These are phyloP conservation scores for Drosophila micromelanica DNA, from an alignment of 1,140 invertebrate species.

Conservation along the genomic window DNA sequence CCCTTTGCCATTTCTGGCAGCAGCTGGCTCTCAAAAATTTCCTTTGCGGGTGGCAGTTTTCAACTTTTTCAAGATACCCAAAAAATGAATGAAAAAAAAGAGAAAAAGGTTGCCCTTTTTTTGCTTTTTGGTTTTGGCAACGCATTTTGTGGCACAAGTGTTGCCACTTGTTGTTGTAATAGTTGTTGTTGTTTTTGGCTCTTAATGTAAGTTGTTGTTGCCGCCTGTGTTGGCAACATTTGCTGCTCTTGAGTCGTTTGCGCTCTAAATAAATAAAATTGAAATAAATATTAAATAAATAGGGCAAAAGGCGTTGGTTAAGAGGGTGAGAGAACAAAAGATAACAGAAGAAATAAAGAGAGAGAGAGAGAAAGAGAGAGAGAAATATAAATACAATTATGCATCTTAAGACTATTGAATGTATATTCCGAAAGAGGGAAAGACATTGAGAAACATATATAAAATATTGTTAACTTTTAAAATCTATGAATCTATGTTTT, in stretches of 20 bases:
- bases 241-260: conserved; percentile 10
- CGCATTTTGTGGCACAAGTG: conserved; percentile 39
- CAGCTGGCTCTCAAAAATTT: conserved; percentile 46
- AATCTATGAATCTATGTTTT: too few species aligned
- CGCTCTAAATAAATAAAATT: conserved; percentile 75
- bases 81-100: conserved; percentile 18
- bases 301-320: conserved; percentile 43
- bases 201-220: conserved; percentile 16
- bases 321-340: not conserved
- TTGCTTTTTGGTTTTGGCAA: conserved; percentile 15
- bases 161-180: conserved; percentile 28
- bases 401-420: too few species aligned
- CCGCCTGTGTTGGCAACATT: conserved; percentile 30
- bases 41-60: conserved; percentile 41
- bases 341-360: not conserved
- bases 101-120: conserved; percentile 24
- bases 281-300: conserved; percentile 81
- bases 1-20: conserved; percentile 1
- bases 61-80: conserved; percentile 40
- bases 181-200: conserved; percentile 23
- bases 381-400: not conserved
- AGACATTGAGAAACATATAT: too few species aligned
- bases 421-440: too few species aligned
- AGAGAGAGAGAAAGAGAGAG: not conserved
- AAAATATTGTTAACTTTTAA: too few species aligned